These are phyloP conservation scores for Pelecanoides urinatrix DNA, from an alignment of 2,113 vertebrate genomes.

Conservation along the genomic window DNA sequence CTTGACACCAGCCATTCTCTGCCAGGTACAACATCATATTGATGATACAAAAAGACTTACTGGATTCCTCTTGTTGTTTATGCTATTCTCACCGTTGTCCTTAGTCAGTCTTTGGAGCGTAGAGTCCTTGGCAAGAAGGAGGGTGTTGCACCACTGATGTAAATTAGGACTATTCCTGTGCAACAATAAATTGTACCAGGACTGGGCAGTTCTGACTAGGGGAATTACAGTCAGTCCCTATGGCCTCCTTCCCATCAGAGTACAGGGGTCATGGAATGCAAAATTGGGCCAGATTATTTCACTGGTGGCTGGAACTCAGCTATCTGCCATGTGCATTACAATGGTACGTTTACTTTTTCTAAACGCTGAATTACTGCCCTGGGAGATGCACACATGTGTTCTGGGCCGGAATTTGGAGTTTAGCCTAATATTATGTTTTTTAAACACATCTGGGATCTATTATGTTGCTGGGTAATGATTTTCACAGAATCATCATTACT, in stretches of 20 bases:
- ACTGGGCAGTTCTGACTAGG: not conserved
- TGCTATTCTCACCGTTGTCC: not conserved
- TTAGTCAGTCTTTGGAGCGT: not conserved
- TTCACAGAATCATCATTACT: slow-evolving; percentile 11
- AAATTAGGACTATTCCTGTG: not conserved
- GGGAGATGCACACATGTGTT: not conserved
- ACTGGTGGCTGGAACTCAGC: slow-evolving; percentile 18
- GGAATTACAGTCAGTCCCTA: not conserved
- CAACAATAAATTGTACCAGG: slow-evolving; percentile 4
- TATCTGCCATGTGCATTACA: not conserved
- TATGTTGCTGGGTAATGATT: slow-evolving; percentile 32
- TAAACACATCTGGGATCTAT: slow-evolving; percentile 47
- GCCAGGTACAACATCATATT: not conserved
- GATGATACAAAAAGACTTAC: not conserved
- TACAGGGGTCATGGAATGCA: slow-evolving; percentile 9
- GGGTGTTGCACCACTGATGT: not conserved
- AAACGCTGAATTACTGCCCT: slow-evolving; percentile 21
- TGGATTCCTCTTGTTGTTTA: not conserved
- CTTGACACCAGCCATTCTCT: not conserved
- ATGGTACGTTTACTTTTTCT: slow-evolving; percentile 27
- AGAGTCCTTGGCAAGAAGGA: not conserved
- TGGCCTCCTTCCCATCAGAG: slow-evolving; percentile 16
- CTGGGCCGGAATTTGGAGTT: not conserved
- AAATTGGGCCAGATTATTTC: slow-evolving; percentile 22
- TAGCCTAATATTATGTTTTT: not conserved